Conservation (phyloP, 2,888 invertebrate species). For the Teleiodes luculella region DNA sequence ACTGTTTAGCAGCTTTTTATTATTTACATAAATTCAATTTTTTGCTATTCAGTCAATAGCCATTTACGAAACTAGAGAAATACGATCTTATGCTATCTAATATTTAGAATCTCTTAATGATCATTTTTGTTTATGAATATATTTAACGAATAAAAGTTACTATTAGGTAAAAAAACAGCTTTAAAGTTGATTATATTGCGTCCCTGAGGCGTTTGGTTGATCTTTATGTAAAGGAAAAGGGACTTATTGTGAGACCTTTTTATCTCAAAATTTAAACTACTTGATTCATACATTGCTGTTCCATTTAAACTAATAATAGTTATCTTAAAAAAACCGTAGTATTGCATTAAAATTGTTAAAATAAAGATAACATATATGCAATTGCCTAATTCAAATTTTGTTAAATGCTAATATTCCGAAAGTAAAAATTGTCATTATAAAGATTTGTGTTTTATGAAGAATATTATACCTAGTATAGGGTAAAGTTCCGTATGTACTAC, state of each 20-base stretch:
- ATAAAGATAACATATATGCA: not conserved
- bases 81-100: too few species aligned
- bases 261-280: too few species aligned
- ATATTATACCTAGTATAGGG: not conserved
- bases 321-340: slow-evolving; percentile 9
- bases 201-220: not conserved
- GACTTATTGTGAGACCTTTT: too few species aligned
- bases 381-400: not conserved
- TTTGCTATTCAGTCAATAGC: not conserved
- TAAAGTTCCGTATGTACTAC: not conserved
- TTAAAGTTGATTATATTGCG: slow-evolving; percentile 29
- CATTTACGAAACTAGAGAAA: not conserved
- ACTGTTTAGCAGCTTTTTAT: too few species aligned
- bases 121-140: not conserved
- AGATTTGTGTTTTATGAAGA: not conserved
- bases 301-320: too few species aligned
- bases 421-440: not conserved
- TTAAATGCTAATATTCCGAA: not conserved
- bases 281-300: too few species aligned
- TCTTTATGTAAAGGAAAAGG: slow-evolving; percentile 1
- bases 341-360: slow-evolving; percentile 14
- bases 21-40: not conserved
- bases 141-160: slow-evolving; percentile 29
- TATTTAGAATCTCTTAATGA: not conserved
- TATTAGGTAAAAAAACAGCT: slow-evolving; percentile 35